Evolutionary conservation across 2,113 vertebrate genomes (phyloP).

Genomic region (Cariama cristata): DNA sequence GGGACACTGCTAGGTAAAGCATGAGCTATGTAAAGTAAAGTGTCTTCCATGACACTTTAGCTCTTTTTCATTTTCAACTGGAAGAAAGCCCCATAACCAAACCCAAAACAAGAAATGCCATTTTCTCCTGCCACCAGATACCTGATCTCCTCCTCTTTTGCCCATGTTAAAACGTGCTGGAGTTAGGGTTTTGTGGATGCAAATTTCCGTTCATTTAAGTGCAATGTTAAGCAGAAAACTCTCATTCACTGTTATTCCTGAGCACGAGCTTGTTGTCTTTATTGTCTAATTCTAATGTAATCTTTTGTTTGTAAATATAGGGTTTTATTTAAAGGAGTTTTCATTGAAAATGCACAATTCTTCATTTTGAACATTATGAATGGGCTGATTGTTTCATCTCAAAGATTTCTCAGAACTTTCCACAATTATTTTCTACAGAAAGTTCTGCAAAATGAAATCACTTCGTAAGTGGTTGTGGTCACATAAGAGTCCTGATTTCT

Average conservation of each 20-base stretch:
- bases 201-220: neutral
- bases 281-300: neutral
- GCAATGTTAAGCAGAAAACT: neutral
- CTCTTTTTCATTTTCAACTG: neutral
- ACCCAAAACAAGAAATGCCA: neutral
- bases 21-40: neutral
- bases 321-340: neutral
- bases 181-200: neutral
- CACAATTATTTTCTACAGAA: neutral
- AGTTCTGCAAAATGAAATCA: neutral
- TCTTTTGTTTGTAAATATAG: neutral
- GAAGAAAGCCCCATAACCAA: neutral
- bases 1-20: neutral
- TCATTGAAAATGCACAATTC: neutral
- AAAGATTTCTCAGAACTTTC: neutral
- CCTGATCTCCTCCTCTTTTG: neutral
- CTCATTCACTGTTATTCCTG: neutral
- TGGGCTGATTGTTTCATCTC: neutral
- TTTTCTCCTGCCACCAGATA: neutral
- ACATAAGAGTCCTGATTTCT: neutral
- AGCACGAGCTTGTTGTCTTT: neutral
- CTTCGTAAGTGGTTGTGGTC: neutral
- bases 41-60: neutral
- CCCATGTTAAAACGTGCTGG: neutral
- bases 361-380: neutral